Percentiles rank a stretch among this genome's conserved stretches.
These are phyloP conservation scores for Rhinogobio ventralis DNA, from an alignment of 2,797 vertebrate species.

Conservation along the genomic window DNA sequence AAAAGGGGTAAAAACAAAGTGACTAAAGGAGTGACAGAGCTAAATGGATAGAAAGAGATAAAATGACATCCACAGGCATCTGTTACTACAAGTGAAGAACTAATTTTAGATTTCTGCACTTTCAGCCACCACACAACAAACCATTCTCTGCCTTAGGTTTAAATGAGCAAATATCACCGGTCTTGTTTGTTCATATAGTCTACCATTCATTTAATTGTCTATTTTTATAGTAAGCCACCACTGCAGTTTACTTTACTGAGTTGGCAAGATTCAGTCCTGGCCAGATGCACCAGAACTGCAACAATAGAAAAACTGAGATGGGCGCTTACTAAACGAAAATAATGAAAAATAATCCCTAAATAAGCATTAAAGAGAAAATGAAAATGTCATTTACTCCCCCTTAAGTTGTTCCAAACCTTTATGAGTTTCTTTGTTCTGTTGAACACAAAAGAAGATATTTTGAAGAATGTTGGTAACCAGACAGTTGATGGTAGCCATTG, in stretches of 20 bases:
- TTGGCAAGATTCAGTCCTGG: constrained; percentile 18
- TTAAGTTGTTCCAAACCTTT: no score
- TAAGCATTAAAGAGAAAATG: no score
- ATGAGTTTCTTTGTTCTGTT: no score
- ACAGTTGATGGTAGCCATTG: neutral
- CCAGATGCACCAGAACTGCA: constrained; percentile 35
- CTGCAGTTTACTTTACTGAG: constrained; percentile 26
- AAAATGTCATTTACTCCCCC: no score
- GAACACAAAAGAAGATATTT: no score
- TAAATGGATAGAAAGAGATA: neutral
- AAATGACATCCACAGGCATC: constrained; percentile 39
- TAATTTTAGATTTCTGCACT: neutral
- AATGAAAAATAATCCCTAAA: no score
- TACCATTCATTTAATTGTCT: neutral
- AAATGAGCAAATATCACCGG: neutral
- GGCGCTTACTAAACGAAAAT: neutral
- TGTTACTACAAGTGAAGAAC: neutral
- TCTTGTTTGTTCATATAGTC: constrained; percentile 41
- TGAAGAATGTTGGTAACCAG: no score
- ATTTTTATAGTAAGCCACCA: constrained; percentile 28
- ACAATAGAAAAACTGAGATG: constrained; percentile 28
- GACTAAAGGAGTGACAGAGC: constrained; percentile 23
- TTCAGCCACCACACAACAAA: neutral
- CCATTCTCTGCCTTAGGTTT: neutral
- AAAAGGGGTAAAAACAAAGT: neutral